Conservation (phyloP, 2,113 vertebrate genomes). For the Leucoraja erinaceus region DNA sequence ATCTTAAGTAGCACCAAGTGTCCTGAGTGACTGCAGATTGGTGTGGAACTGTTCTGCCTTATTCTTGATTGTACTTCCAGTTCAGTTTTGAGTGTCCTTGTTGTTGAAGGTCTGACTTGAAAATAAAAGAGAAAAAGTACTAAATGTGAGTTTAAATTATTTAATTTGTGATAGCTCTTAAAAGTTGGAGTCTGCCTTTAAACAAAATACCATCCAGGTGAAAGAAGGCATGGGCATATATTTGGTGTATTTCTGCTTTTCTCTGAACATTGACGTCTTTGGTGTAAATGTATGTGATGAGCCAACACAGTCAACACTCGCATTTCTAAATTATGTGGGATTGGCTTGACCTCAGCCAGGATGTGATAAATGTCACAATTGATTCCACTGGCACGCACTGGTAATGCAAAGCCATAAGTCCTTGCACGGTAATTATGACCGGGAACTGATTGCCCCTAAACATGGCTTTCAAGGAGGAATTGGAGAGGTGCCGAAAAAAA, state of each 20-base stretch:
- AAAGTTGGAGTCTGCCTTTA: neutral
- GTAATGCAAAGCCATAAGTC: neutral
- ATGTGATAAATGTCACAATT: neutral
- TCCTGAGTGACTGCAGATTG: slow-evolving; percentile 29
- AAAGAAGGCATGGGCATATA: neutral
- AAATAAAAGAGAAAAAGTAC: slow-evolving; percentile 22
- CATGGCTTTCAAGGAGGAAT: too few species aligned
- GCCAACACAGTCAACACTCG: neutral
- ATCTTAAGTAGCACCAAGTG: slow-evolving; percentile 26
- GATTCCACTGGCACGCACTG: neutral
- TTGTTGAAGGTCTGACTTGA: slow-evolving; percentile 21
- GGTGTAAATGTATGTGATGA: neutral
- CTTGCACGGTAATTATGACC: neutral
- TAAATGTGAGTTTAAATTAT: slow-evolving; percentile 7
- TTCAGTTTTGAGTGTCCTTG: neutral
- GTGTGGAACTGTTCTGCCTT: slow-evolving; percentile 9
- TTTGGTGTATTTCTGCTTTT: neutral
- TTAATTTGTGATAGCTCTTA: neutral
- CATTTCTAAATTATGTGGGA: neutral
- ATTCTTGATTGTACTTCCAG: slow-evolving; percentile 27
- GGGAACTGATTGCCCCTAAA: too few species aligned
- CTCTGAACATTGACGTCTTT: neutral
- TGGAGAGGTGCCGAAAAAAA: too few species aligned
- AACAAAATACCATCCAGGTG: neutral
- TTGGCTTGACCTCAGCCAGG: neutral